phyloP scores from a whole-genome alignment of 2,113 vertebrate species.

The Passerina amoena region DNA sequence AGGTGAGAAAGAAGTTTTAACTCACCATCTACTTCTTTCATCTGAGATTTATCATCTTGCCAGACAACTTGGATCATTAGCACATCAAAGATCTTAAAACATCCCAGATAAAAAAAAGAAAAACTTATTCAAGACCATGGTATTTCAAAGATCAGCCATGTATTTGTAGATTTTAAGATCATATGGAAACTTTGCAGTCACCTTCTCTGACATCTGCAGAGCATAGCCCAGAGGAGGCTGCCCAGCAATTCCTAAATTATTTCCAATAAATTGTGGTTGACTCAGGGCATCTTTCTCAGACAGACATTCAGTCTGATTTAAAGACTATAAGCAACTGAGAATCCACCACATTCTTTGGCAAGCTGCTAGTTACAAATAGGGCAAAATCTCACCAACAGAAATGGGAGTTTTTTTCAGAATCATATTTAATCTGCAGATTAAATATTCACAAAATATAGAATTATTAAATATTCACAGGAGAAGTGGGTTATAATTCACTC shows the following conservation, averaged over 20 bases:
- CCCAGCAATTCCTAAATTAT: conserved; percentile 20
- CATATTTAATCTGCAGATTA: neutral
- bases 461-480: neutral
- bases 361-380: neutral
- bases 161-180: conserved; percentile 34
- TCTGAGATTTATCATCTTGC: conserved; percentile 36
- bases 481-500: neutral
- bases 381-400: neutral
- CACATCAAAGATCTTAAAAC: conserved; percentile 45
- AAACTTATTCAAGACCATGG: neutral
- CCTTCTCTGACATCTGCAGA: conserved; percentile 4
- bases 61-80: neutral
- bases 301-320: conserved; percentile 23
- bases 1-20: conserved; percentile 22
- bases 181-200: conserved; percentile 8
- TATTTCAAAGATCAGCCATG: neutral
- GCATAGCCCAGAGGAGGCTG: neutral
- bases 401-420: neutral
- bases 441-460: neutral
- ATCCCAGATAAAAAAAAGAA: neutral
- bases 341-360: conserved; percentile 9
- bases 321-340: neutral
- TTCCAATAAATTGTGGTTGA: conserved; percentile 15
- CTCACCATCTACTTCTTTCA: neutral
- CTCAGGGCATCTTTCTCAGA: conserved; percentile 31